Conservation (phyloP, 2,113 vertebrate species). For the Centropus bengalensis region DNA sequence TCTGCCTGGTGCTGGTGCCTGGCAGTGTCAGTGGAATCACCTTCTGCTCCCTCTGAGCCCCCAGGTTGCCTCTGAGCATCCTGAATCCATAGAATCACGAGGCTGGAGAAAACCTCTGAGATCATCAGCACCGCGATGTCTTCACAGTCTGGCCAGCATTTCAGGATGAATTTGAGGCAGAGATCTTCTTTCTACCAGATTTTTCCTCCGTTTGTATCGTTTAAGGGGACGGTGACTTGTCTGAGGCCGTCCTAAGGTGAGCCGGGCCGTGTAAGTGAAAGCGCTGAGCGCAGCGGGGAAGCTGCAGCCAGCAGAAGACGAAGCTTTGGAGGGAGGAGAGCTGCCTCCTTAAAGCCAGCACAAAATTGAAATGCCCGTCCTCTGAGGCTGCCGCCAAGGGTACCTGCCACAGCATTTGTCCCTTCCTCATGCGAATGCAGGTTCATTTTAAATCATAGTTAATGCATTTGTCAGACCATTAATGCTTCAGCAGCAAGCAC, state of each 20-base stretch:
- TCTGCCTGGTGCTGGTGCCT: neutral
- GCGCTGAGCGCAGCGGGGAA: neutral
- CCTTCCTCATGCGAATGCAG: neutral
- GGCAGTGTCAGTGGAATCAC: neutral
- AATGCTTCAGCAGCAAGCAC: neutral
- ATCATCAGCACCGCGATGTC: neutral
- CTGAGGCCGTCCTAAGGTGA: conserved; percentile 4
- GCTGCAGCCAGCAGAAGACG: conserved; percentile 4
- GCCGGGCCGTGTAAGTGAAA: neutral
- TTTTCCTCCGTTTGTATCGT: neutral
- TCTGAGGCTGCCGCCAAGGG: neutral
- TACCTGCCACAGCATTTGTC: neutral
- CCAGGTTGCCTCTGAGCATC: fast-evolving
- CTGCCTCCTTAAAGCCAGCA: neutral
- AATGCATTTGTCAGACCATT: neutral
- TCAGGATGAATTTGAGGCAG: neutral
- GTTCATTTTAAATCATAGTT: neutral
- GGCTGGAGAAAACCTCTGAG: no score
- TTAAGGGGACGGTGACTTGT: neutral
- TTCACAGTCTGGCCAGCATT: fast-evolving
- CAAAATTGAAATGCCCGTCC: neutral
- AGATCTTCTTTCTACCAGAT: neutral
- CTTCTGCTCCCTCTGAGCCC: neutral
- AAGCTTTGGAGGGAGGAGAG: neutral
- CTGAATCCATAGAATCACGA: neutral